Conservation (phyloP, 2,797 vertebrate genomes). For the Semotilus atromaculatus region DNA sequence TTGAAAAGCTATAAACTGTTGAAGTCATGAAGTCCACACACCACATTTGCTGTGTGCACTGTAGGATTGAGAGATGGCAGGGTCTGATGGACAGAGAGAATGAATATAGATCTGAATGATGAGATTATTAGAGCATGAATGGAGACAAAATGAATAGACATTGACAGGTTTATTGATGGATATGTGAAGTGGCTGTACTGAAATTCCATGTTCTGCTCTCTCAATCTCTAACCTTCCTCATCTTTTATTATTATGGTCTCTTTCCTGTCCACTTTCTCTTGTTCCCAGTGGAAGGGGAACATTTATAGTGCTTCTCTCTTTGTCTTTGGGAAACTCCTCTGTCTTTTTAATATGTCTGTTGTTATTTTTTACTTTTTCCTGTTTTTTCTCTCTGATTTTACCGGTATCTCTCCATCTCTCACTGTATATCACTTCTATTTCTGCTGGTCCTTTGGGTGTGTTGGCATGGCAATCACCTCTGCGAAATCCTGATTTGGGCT, state of each 20-base stretch:
- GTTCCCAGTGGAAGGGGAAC: constrained; percentile 31
- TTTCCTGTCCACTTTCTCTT: constrained; percentile 43
- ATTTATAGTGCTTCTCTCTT: constrained; percentile 57
- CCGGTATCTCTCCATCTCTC: not conserved
- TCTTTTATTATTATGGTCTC: constrained; percentile 35
- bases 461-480: constrained; percentile 66
- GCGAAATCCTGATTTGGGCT: constrained; percentile 32
- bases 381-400: constrained; percentile 23
- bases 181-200: constrained; percentile 12
- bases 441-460: constrained; percentile 45
- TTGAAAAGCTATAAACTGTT: constrained; percentile 32
- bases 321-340: constrained; percentile 41
- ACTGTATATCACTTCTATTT: constrained; percentile 10
- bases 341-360: constrained; percentile 40
- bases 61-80: not conserved
- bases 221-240: not conserved
- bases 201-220: constrained; percentile 26
- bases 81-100: constrained; percentile 4
- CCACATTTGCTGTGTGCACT: constrained; percentile 10
- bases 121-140: constrained; percentile 38
- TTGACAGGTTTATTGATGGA: constrained; percentile 15
- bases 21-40: not conserved
- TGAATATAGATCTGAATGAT: constrained; percentile 27
- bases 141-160: constrained; percentile 2
- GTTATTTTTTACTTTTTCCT: constrained; percentile 41